A percentile compares a stretch with the other conserved stretches of the same genome.
These are phyloP conservation scores for Zenarchopterus dispar DNA, from an alignment of 2,797 vertebrate genomes.

Conservation along the genomic window DNA sequence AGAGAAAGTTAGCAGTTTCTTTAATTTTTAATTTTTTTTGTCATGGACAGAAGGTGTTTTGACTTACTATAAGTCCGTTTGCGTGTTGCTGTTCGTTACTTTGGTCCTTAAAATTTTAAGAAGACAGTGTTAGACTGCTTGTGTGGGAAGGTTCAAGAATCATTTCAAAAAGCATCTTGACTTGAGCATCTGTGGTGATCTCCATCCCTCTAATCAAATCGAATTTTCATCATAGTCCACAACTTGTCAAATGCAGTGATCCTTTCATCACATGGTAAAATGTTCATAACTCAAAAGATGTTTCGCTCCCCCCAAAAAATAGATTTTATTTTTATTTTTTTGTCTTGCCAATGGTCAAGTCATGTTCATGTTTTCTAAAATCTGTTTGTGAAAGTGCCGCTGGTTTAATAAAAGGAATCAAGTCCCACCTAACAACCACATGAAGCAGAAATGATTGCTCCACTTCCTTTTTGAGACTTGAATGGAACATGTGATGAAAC, in stretches of 20 bases:
- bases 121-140: conserved; percentile 90
- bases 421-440: conserved; percentile 29
- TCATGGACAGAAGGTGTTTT: conserved; percentile 75
- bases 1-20: conserved; percentile 70
- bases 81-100: conserved; percentile 99
- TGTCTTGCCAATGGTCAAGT: neutral
- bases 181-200: conserved; percentile 25
- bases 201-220: conserved; percentile 8
- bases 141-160: conserved; percentile 64
- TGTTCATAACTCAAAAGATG: too few species aligned
- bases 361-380: neutral
- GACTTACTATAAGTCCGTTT: conserved; percentile 99
- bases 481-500: conserved; percentile 74
- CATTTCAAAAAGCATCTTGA: conserved; percentile 62
- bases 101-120: conserved; percentile 96
- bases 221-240: conserved; percentile 33
- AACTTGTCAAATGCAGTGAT: conserved; percentile 43
- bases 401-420: conserved; percentile 8
- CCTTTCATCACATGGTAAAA: conserved; percentile 70
- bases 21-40: conserved; percentile 57
- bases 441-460: conserved; percentile 39
- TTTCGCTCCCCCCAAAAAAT: too few species aligned
- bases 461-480: conserved; percentile 49
- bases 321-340: too few species aligned
- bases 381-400: neutral